Percentiles rank a stretch among this genome's conserved stretches.
Conservation (phyloP, 2,888 invertebrate species). For the Drosophila recens region DNA sequence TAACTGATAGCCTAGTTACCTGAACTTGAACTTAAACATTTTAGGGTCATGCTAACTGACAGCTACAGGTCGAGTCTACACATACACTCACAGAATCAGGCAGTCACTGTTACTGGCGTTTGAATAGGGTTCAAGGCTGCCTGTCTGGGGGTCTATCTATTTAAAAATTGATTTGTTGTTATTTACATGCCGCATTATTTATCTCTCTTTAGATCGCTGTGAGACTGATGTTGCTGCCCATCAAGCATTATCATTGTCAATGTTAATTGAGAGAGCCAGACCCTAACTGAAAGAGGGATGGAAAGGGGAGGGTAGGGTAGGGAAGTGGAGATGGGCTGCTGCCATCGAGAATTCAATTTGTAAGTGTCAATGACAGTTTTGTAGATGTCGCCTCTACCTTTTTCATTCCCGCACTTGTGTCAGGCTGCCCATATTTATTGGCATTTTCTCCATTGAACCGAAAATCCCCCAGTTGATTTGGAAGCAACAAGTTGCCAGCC, state of each 20-base stretch:
- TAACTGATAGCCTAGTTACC: constrained; percentile 40
- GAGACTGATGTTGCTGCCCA: constrained; percentile 41
- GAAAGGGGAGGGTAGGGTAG: not conserved
- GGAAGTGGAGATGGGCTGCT: not conserved
- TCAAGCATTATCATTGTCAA: constrained; percentile 43
- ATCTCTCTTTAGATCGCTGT: constrained; percentile 53
- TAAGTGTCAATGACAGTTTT: constrained; percentile 76
- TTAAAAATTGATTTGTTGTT: constrained; percentile 80
- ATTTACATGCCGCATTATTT: constrained; percentile 78
- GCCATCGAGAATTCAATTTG: constrained; percentile 72
- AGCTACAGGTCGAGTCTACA: constrained; percentile 30
- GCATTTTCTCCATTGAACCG: constrained; percentile 68
- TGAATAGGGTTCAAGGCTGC: constrained; percentile 73
- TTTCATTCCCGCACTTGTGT: constrained; percentile 8
- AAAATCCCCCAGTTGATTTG: constrained; percentile 72
- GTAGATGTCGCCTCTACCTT: constrained; percentile 43
- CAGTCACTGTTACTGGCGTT: constrained; percentile 43
- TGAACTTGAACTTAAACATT: constrained; percentile 56
- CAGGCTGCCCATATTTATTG: constrained; percentile 60
- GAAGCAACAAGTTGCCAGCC: constrained; percentile 66
- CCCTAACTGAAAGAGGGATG: not conserved
- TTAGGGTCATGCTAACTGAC: constrained; percentile 44
- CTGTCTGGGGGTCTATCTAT: constrained; percentile 55
- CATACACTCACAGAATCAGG: constrained; percentile 7
- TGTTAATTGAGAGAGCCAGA: constrained; percentile 60